Base-by-base conservation (phyloP, 2,797 vertebrate genomes). In the Falco biarmicus region DNA sequence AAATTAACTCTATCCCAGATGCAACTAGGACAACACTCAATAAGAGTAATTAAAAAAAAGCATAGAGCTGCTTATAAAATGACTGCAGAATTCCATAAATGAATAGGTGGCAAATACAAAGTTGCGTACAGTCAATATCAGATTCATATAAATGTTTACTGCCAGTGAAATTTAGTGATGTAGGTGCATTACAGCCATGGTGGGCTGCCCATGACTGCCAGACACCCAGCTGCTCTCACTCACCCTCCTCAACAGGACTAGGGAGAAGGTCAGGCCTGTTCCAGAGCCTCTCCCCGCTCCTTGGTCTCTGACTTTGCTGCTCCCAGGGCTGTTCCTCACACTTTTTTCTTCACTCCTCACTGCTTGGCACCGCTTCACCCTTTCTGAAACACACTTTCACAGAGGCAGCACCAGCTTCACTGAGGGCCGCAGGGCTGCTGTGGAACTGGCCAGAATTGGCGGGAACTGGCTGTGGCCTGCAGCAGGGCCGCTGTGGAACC, bases 391-490 rank as follows among this genome's bases (percentile, higher is more conserved):
- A 8, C 6, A 0, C 13, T 28, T 3, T 50, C 50, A 6, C 53
- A 68, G 50, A 22, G 66, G 34, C 65, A n/a, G 16, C 29, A 7
- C 32, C 60, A 15, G 54, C 53, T 31, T 13, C 34, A 3, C 0
- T 4, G 68, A 8, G 31, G 4, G 61, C 51, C 4, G 71, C 25
- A 8, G 24, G 25, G 71, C 84, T 8, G 3, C 34, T 29, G 17
- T 10, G n/a, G 47, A 29, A 8, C 51, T 0, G 41, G 39, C 39
- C 39, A 39, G 39, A 39, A 39, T 39, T 39, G 24, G 21, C 34
- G 2, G 4, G 31, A 75, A 32, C 47, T 1, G 3, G 57, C 3
- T 29, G 2, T 29, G 50, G 9, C 26, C 3, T 4, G 32, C 48
- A 7, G 15, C 43, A 43, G 43, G 43, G 43, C 43, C 16, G 43